Evolutionary conservation across 2,113 vertebrate genomes (phyloP).

Genomic region (Cyrtonyx montezumae): DNA sequence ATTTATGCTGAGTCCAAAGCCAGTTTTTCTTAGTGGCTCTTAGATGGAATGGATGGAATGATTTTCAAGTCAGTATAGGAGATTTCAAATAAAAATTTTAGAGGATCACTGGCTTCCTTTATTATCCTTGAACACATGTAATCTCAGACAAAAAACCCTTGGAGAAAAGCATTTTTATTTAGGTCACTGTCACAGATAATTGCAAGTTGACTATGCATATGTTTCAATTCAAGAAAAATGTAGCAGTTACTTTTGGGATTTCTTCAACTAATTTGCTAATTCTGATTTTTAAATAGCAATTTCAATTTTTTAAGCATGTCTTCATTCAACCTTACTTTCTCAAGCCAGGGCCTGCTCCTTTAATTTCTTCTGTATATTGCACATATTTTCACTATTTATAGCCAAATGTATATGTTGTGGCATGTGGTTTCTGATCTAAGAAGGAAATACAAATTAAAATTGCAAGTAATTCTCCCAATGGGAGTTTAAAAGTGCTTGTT

Average conservation of each 20-base stretch:
- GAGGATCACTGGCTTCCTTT: neutral
- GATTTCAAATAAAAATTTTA: neutral
- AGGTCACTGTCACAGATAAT: neutral
- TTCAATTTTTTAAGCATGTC: neutral
- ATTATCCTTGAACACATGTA: neutral
- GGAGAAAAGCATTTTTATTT: neutral
- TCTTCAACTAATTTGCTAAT: neutral
- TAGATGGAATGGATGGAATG: neutral
- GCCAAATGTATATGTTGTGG: neutral
- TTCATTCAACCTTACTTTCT: neutral
- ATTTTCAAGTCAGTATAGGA: neutral
- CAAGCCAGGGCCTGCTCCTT: neutral
- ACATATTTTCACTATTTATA: neutral
- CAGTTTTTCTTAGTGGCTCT: neutral
- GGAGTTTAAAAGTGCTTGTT: neutral
- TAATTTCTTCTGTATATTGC: neutral
- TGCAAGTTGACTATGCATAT: neutral
- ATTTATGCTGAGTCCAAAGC: neutral
- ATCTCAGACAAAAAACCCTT: neutral
- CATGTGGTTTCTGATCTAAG: neutral
- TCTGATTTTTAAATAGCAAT: neutral
- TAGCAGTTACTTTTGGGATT: neutral
- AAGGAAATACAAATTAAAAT: neutral
- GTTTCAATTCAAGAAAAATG: neutral
- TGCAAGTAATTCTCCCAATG: neutral